Percentiles rank a stretch among this genome's conserved stretches.
These are phyloP conservation scores for Quadroppia sp. DNA, from an alignment of 2,888 invertebrate species.

Conservation along the genomic window DNA sequence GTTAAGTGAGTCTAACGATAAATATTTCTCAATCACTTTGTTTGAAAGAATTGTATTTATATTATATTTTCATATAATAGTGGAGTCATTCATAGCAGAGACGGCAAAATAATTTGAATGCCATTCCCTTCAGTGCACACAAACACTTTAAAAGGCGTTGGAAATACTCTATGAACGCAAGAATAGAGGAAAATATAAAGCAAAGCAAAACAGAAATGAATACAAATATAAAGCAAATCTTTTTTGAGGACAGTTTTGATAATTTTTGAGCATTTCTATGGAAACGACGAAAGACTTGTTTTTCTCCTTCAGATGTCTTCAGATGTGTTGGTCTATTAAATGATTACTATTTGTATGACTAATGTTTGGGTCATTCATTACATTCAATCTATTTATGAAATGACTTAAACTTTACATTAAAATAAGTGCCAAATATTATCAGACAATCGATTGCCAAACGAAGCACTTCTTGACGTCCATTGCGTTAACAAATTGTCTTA, in stretches of 20 bases:
- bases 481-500: too few relatives aligned
- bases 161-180: background rate
- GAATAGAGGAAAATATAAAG: background rate
- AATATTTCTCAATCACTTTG: background rate
- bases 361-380: background rate
- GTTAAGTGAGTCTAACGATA: background rate
- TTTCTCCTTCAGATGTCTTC: background rate
- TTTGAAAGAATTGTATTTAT: background rate
- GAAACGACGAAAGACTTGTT: background rate
- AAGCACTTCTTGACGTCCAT: too few relatives aligned
- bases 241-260: background rate
- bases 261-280: background rate
- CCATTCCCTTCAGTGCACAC: background rate
- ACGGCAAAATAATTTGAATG: constrained; percentile 8
- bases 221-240: background rate
- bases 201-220: background rate
- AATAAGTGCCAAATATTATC: too few relatives aligned
- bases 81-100: background rate
- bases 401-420: too few relatives aligned
- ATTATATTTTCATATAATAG: background rate
- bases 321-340: background rate
- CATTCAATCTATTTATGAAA: background rate
- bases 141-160: background rate
- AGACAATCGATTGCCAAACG: too few relatives aligned
- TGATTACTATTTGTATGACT: background rate